Evolutionary conservation across 2,888 invertebrate species (phyloP).

Genomic region (Atethmia centrago): DNA sequence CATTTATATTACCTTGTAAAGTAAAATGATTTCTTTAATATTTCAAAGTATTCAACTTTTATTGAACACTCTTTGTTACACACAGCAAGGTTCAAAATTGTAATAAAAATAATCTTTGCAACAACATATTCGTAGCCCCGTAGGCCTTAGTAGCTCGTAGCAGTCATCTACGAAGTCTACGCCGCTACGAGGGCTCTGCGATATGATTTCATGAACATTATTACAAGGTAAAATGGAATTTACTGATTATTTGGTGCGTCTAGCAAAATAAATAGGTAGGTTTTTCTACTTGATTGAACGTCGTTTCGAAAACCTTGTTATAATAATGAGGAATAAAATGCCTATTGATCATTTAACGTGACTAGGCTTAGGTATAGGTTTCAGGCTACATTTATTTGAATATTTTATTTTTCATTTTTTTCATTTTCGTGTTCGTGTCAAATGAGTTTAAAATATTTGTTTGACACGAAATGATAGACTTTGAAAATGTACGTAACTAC

Average conservation of each 20-base stretch:
- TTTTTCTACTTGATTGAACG: slow-evolving; percentile 18
- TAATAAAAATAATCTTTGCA: slow-evolving; percentile 24
- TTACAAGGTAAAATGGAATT: slow-evolving; percentile 27
- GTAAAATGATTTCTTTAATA: too few relatives aligned
- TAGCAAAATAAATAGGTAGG: slow-evolving; percentile 16
- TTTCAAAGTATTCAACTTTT: not conserved
- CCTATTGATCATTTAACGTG: not conserved
- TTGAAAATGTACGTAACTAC: too few relatives aligned
- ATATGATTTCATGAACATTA: slow-evolving; percentile 3
- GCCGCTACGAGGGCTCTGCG: slow-evolving; percentile 35
- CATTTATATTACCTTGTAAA: too few relatives aligned
- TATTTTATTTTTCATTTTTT: too few relatives aligned
- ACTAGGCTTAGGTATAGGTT: not conserved
- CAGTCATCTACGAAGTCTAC: slow-evolving; percentile 1
- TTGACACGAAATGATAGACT: too few relatives aligned
- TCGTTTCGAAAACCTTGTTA: not conserved
- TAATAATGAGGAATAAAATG: not conserved
- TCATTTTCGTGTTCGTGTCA: too few relatives aligned
- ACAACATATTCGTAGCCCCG: slow-evolving; percentile 14
- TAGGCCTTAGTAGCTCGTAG: slow-evolving; percentile 30
- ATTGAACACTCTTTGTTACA: not conserved
- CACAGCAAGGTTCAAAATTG: slow-evolving; percentile 7
- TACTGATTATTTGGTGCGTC: slow-evolving; percentile 25
- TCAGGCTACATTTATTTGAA: too few relatives aligned
- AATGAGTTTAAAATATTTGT: too few relatives aligned